Conservation (phyloP, 2,888 invertebrate species). For the Aphodius granarius region DNA sequence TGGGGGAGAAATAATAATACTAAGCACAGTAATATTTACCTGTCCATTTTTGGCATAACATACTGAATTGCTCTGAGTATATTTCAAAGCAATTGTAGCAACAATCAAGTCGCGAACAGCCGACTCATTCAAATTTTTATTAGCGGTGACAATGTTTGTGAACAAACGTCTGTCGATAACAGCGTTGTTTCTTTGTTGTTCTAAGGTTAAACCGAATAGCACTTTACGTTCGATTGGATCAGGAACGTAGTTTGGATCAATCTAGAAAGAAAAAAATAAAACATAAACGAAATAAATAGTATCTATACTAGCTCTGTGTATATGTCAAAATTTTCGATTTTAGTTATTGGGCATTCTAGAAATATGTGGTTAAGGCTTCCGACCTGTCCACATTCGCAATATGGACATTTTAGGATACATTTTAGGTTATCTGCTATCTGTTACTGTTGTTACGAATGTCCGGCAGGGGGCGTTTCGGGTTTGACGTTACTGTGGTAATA, state of each 20-base stretch:
- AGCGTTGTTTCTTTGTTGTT: slow-evolving; percentile 89
- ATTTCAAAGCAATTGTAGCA: slow-evolving; percentile 95
- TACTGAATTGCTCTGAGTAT: slow-evolving; percentile 98
- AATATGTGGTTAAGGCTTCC: too few relatives aligned
- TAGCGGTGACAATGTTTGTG: slow-evolving; percentile 76
- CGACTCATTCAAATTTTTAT: slow-evolving; percentile 66
- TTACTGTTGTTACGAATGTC: too few relatives aligned
- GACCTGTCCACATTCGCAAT: too few relatives aligned
- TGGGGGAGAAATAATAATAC: neutral
- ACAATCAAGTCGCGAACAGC: slow-evolving; percentile 91
- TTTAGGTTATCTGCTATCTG: too few relatives aligned
- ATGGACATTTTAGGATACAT: too few relatives aligned
- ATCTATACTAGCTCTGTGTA: neutral
- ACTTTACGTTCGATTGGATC: slow-evolving; percentile 78
- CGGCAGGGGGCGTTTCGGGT: too few relatives aligned
- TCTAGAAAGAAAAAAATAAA: slow-evolving; percentile 52
- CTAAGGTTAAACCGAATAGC: slow-evolving; percentile 81
- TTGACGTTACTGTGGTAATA: too few relatives aligned
- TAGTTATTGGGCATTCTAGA: too few relatives aligned
- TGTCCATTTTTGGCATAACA: slow-evolving; percentile 94
- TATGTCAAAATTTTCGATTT: too few relatives aligned
- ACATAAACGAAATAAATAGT: neutral
- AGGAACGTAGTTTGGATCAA: slow-evolving; percentile 86
- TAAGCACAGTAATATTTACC: too few relatives aligned
- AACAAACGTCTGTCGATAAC: slow-evolving; percentile 78